These are phyloP conservation scores for Plemyria rubiginata DNA, from an alignment of 2,888 invertebrate genomes.

Conservation along the genomic window DNA sequence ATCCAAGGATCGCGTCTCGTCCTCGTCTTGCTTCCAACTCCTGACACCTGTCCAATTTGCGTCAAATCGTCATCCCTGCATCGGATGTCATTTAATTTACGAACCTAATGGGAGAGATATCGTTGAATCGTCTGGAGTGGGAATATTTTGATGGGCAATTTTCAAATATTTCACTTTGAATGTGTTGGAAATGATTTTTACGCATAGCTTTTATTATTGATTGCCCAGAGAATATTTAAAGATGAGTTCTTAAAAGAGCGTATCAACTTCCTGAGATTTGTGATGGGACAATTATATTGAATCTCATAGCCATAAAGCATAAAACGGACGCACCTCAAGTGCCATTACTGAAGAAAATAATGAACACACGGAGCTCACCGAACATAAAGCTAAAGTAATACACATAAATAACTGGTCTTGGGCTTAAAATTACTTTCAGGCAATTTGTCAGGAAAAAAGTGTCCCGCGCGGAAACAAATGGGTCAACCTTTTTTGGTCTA, in stretches of 20 bases:
- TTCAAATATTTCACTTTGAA: conserved; percentile 15
- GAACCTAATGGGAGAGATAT: conserved; percentile 46
- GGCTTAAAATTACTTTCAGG: conserved; percentile 79
- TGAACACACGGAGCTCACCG: conserved; percentile 47
- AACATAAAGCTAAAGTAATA: conserved; percentile 65
- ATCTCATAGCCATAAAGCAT: conserved; percentile 36
- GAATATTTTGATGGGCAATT: conserved; percentile 23
- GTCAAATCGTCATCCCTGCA: conserved; percentile 62
- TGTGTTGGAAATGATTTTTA: conserved; percentile 2
- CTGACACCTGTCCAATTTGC: conserved; percentile 77
- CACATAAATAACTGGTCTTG: conserved; percentile 76
- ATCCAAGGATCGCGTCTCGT: conserved; percentile 49
- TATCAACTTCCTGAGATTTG: conserved; percentile 15
- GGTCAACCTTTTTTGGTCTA: conserved; percentile 72
- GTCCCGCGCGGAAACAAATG: conserved; percentile 71
- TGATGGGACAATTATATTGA: conserved; percentile 28
- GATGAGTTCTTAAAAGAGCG: neutral
- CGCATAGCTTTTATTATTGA: neutral
- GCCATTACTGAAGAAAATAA: conserved; percentile 44
- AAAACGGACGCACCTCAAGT: conserved; percentile 37
- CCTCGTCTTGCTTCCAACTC: conserved; percentile 35
- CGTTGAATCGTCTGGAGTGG: conserved; percentile 14
- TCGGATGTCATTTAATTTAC: conserved; percentile 52
- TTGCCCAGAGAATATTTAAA: neutral
- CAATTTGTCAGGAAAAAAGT: conserved; percentile 80